Conservation (phyloP, 1,140 invertebrate genomes). For the Tetraneura akinire region DNA sequence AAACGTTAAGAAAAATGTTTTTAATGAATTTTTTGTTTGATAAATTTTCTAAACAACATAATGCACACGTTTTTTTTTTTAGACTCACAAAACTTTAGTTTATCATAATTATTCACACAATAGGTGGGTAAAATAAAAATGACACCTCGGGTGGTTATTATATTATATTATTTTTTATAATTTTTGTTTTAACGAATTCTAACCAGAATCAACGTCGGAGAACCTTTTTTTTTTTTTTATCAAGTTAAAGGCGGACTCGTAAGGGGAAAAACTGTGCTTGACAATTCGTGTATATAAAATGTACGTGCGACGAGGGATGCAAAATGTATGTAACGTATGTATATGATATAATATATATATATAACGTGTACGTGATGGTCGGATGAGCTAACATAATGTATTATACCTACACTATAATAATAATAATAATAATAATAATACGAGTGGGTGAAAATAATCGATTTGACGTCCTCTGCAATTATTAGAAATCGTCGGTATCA, state of each 20-base stretch:
- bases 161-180: no score
- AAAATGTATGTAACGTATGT: constrained; percentile 13
- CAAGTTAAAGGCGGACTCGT: neutral
- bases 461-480: constrained; percentile 1
- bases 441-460: neutral
- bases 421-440: no score
- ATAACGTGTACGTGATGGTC: no score
- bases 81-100: neutral
- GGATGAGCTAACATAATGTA: neutral
- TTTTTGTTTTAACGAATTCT: constrained; percentile 20
- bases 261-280: neutral
- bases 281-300: neutral
- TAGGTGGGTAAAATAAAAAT: no score
- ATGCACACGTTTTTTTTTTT: neutral
- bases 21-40: constrained; percentile 21
- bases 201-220: neutral
- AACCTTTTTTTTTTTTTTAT: constrained; percentile 9
- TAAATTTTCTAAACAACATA: neutral
- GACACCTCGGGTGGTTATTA: neutral
- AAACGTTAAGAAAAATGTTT: constrained; percentile 19
- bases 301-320: neutral
- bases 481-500: constrained; percentile 11
- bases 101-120: constrained; percentile 32
- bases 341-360: constrained; percentile 16
- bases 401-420: neutral